These are phyloP conservation scores for Camponotus fellah DNA, from an alignment of 2,888 invertebrate genomes.

Conservation along the genomic window DNA sequence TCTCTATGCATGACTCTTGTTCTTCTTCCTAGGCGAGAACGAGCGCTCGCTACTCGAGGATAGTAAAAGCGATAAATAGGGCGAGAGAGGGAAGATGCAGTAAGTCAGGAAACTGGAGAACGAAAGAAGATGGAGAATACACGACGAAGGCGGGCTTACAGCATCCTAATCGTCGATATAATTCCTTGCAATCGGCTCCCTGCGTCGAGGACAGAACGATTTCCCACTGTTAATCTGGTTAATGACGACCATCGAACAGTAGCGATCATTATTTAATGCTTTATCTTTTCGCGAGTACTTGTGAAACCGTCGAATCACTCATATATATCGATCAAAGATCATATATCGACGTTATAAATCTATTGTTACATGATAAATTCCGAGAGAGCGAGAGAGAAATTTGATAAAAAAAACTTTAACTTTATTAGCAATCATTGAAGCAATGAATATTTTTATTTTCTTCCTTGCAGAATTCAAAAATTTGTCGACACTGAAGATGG, in stretches of 20 bases:
- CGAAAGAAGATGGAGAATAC: conserved; percentile 77
- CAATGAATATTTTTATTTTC: conserved; percentile 11
- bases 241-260: conserved; percentile 37
- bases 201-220: conserved; percentile 74
- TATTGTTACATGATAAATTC: background rate
- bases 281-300: conserved; percentile 22
- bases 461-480: no score
- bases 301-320: conserved; percentile 17
- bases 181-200: conserved; percentile 78
- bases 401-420: conserved; percentile 5
- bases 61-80: conserved; percentile 47
- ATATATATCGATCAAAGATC: conserved; percentile 16
- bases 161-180: conserved; percentile 81
- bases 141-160: conserved; percentile 82
- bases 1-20: conserved; percentile 18
- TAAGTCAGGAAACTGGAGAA: conserved; percentile 49
- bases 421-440: conserved; percentile 2
- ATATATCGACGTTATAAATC: background rate
- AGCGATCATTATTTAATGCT: conserved; percentile 44
- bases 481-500: background rate
- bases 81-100: conserved; percentile 49
- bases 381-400: background rate
- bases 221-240: conserved; percentile 65
- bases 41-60: conserved; percentile 41
- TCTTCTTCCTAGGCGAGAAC: conserved; percentile 19